Percentiles rank a stretch among this genome's conserved stretches.
These are phyloP conservation scores for Hoplostethus atlanticus DNA, from an alignment of 2,797 vertebrate genomes.

Conservation along the genomic window DNA sequence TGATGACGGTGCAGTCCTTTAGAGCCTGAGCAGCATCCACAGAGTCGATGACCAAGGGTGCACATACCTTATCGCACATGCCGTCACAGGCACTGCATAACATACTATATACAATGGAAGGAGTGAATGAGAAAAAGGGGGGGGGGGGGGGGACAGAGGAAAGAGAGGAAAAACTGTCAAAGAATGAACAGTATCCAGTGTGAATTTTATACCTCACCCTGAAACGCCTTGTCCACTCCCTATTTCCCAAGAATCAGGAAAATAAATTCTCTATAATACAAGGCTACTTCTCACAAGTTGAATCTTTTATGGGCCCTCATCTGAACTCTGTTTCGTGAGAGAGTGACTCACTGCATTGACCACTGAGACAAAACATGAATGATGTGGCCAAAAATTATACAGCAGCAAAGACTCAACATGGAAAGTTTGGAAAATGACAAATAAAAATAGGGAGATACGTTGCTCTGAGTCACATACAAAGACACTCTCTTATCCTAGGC, in stretches of 20 bases:
- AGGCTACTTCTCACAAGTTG: slow-evolving; percentile 69
- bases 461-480: slow-evolving; percentile 26
- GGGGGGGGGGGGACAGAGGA: background rate
- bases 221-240: slow-evolving; percentile 58
- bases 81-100: slow-evolving; percentile 95
- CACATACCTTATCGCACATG: slow-evolving; percentile 94
- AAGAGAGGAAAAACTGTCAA: slow-evolving; percentile 6
- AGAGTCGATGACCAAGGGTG: slow-evolving; percentile 90
- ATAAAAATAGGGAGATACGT: slow-evolving; percentile 38
- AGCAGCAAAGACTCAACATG: slow-evolving; percentile 39
- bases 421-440: slow-evolving; percentile 48
- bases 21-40: slow-evolving; percentile 95
- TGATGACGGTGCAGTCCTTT: slow-evolving; percentile 95
- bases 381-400: slow-evolving; percentile 51
- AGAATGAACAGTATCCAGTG: slow-evolving; percentile 12
- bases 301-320: slow-evolving; percentile 65
- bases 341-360: slow-evolving; percentile 70
- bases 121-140: background rate
- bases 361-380: slow-evolving; percentile 65
- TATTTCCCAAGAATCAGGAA: slow-evolving; percentile 54
- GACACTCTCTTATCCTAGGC: slow-evolving; percentile 14
- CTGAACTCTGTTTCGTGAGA: slow-evolving; percentile 67
- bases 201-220: slow-evolving; percentile 53
- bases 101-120: slow-evolving; percentile 85
- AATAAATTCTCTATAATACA: slow-evolving; percentile 63